phyloP scores from a whole-genome alignment of 2,888 invertebrate species.

The Rapana venosa region DNA sequence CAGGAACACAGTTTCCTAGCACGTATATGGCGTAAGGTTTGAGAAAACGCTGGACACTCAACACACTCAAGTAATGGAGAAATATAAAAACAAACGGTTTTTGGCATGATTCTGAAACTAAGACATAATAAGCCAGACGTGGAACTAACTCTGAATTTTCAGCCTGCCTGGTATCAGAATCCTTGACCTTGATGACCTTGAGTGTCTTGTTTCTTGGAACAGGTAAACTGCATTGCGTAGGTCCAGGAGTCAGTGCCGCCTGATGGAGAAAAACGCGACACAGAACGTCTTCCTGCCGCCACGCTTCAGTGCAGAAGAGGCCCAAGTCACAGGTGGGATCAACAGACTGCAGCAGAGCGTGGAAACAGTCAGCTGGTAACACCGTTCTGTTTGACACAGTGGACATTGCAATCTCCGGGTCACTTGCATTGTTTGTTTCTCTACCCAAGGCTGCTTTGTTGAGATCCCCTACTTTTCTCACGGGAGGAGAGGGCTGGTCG shows the following conservation, averaged over 20 bases:
- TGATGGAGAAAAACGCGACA: slow-evolving; percentile 34
- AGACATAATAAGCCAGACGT: slow-evolving; percentile 47
- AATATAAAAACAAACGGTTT: slow-evolving; percentile 39
- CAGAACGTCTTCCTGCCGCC: slow-evolving; percentile 35
- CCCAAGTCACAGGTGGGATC: slow-evolving; percentile 35
- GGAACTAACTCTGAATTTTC: not conserved
- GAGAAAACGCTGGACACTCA: slow-evolving; percentile 45
- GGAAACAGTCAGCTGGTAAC: slow-evolving; percentile 29
- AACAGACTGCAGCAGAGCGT: slow-evolving; percentile 15
- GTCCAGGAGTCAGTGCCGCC: not conserved
- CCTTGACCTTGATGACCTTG: not conserved
- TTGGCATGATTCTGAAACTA: slow-evolving; percentile 35
- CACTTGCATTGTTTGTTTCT: not conserved
- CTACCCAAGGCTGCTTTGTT: not conserved
- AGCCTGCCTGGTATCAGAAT: not conserved
- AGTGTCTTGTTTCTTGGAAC: not conserved
- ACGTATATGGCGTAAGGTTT: slow-evolving; percentile 45
- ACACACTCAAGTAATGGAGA: slow-evolving; percentile 43
- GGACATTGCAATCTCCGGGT: not conserved
- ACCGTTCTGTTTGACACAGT: not conserved
- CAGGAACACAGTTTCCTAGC: slow-evolving; percentile 41
- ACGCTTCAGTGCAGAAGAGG: slow-evolving; percentile 26
- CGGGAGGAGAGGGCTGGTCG: too few species aligned
- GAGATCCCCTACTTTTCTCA: not conserved
- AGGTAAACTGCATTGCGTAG: slow-evolving; percentile 10